Percentiles rank a stretch among this genome's conserved stretches.
These are phyloP conservation scores for Procambarus virginalis DNA, from an alignment of 1,140 invertebrate species.

Conservation along the genomic window DNA sequence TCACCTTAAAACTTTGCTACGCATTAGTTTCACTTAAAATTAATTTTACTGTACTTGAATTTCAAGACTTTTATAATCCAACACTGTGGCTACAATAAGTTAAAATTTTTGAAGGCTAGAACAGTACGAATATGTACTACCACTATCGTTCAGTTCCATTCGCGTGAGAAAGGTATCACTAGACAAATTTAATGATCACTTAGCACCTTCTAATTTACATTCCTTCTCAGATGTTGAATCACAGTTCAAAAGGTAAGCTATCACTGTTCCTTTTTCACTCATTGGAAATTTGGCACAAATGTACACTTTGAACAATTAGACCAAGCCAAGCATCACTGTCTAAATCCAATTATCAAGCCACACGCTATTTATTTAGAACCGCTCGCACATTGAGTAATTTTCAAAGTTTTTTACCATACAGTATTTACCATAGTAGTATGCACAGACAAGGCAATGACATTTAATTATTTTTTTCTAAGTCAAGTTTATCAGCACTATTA, in stretches of 20 bases:
- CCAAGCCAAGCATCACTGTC: too few relatives aligned
- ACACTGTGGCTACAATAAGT: neutral
- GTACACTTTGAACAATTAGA: neutral
- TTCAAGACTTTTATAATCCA: neutral
- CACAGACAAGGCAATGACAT: too few relatives aligned
- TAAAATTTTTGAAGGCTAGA: neutral
- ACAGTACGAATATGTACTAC: neutral
- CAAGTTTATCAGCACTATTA: neutral
- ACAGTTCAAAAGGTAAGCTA: neutral
- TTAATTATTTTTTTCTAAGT: too few relatives aligned
- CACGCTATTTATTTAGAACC: too few relatives aligned
- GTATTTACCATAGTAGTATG: too few relatives aligned
- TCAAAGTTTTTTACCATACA: too few relatives aligned
- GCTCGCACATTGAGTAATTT: too few relatives aligned
- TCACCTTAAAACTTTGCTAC: neutral
- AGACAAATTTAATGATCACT: neutral
- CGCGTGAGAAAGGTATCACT: neutral
- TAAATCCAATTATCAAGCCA: too few relatives aligned
- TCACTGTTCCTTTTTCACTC: neutral
- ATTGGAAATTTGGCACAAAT: neutral
- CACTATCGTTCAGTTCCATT: neutral
- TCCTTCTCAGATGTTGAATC: neutral
- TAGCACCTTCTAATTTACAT: neutral
- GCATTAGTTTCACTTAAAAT: neutral
- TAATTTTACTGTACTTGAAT: neutral